phyloP scores from a whole-genome alignment of 2,888 invertebrate genomes.

The Sturmia bella region DNA sequence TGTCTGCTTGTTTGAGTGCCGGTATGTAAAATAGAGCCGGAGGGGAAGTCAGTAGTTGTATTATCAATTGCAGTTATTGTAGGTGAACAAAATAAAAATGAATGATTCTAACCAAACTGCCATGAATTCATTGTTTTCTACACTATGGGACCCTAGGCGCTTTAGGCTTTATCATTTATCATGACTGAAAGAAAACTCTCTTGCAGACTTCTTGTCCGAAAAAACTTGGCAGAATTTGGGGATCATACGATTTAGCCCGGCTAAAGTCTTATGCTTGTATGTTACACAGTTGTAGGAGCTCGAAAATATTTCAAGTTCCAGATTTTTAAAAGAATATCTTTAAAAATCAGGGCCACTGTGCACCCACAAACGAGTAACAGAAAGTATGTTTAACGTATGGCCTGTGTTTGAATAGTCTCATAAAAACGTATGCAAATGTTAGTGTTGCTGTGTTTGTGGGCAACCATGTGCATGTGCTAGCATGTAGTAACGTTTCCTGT shows the following conservation, averaged over 20 bases:
- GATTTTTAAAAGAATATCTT: no score
- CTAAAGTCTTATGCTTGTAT: no score
- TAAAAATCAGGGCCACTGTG: conserved; percentile 5
- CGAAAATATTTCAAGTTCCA: no score
- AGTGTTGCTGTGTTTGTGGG: background rate
- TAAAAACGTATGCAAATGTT: conserved; percentile 13
- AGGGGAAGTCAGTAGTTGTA: conserved; percentile 58
- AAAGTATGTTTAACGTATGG: conserved; percentile 44
- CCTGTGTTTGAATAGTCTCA: conserved; percentile 38
- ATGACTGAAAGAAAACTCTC: no score
- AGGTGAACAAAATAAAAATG: conserved; percentile 54
- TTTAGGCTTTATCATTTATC: background rate
- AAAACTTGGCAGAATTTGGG: no score
- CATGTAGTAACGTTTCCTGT: conserved; percentile 44
- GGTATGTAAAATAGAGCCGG: conserved; percentile 58
- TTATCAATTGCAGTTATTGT: conserved; percentile 63
- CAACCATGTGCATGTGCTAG: background rate
- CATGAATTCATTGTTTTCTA: conserved; percentile 24
- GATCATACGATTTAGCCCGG: no score
- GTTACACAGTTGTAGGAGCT: no score
- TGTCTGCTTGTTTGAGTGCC: conserved; percentile 1
- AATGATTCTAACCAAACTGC: conserved; percentile 52
- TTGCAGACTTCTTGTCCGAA: no score
- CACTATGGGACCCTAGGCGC: conserved; percentile 17
- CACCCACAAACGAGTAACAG: conserved; percentile 13